These are phyloP conservation scores for Steinernema hermaphroditum DNA, from an alignment of 2,888 invertebrate species.

Conservation along the genomic window DNA sequence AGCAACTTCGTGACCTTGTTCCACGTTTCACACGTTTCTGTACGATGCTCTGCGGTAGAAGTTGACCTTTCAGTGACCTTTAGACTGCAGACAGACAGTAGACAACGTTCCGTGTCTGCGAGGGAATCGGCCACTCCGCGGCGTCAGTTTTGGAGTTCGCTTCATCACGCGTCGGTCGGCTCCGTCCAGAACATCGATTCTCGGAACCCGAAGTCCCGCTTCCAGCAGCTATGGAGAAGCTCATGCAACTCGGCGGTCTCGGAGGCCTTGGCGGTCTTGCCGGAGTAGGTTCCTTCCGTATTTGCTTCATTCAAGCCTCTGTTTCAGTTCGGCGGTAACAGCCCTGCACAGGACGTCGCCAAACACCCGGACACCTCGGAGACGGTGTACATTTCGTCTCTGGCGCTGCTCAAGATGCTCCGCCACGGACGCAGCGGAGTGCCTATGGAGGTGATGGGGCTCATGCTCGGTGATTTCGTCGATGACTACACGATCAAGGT, in stretches of 20 bases:
- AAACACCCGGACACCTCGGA: conserved; percentile 99
- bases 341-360: conserved; percentile 76
- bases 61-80: too few relatives aligned
- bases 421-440: conserved; percentile 88
- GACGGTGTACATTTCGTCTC: conserved; percentile 83
- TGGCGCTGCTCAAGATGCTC: conserved; percentile 95
- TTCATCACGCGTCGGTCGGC: background rate
- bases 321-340: conserved; percentile 64
- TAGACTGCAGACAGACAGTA: too few relatives aligned
- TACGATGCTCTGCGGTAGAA: too few relatives aligned
- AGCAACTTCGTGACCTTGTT: too few relatives aligned
- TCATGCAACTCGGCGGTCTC: conserved; percentile 54
- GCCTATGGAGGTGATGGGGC: conserved; percentile 79
- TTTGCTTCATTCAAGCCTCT: background rate
- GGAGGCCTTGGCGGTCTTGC: too few relatives aligned
- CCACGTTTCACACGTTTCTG: too few relatives aligned
- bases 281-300: background rate
- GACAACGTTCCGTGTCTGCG: too few relatives aligned
- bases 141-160: conserved; percentile 2
- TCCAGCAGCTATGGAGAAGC: conserved; percentile 48
- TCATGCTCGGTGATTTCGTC: conserved; percentile 88
- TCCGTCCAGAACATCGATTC: background rate
- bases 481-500: conserved; percentile 97
- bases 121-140: too few relatives aligned
- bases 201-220: background rate